Evolutionary conservation across 2,797 vertebrate genomes (phyloP).

Genomic region (Erpetoichthys calabaricus): DNA sequence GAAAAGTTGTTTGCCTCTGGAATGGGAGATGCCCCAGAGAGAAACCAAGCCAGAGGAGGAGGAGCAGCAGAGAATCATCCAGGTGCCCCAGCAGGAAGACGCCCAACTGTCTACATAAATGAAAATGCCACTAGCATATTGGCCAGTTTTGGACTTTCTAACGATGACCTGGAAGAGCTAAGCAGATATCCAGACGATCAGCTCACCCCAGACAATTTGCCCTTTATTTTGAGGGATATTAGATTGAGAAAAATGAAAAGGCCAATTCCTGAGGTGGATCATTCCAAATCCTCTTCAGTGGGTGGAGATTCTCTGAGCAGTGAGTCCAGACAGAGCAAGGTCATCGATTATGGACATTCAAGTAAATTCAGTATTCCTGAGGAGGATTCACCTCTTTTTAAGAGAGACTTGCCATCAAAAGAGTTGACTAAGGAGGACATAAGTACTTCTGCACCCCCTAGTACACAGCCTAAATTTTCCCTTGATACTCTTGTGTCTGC

Average conservation of each 20-base stretch:
- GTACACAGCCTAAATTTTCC: conserved; percentile 34
- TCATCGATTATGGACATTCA: conserved; percentile 86
- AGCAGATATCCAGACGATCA: conserved; percentile 83
- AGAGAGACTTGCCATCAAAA: conserved; percentile 32
- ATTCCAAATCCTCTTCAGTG: conserved; percentile 4
- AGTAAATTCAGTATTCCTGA: conserved; percentile 63
- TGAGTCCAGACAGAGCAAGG: conserved; percentile 50
- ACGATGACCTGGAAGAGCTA: conserved; percentile 82
- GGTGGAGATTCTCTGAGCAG: conserved; percentile 18
- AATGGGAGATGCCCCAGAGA: conserved; percentile 12
- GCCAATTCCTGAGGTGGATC: conserved; percentile 19
- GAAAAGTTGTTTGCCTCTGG: conserved; percentile 32
- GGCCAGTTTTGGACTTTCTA: conserved; percentile 79
- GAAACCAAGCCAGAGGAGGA: conserved; percentile 13
- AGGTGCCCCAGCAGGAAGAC: conserved; percentile 21
- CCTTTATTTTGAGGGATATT: conserved; percentile 77
- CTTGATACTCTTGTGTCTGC: conserved; percentile 25
- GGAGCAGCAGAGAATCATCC: conserved; percentile 12
- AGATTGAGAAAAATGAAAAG: conserved; percentile 64
- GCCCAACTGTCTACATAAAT: conserved; percentile 61
- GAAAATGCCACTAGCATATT: conserved; percentile 80
- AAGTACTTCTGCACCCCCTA: conserved; percentile 17
- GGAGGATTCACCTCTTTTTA: conserved; percentile 42
- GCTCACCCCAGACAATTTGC: conserved; percentile 81
- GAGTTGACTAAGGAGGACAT: conserved; percentile 25